Evolutionary conservation across 1,140 invertebrate species (phyloP).

Genomic region (Aphaenogaster floridana): DNA sequence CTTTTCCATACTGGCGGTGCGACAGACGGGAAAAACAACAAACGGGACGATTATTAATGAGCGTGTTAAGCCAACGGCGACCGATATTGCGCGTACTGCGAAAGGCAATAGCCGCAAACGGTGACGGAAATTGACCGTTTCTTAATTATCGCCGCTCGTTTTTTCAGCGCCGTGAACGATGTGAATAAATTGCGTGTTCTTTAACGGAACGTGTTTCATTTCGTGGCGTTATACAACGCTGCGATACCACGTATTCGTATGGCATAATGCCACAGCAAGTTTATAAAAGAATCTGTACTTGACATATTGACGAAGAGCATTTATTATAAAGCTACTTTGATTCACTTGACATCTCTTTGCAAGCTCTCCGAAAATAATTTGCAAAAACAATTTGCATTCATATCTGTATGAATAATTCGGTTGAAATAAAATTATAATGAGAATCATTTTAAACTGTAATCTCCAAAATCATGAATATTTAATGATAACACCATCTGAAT

Average conservation of each 20-base stretch:
- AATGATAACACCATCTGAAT: background rate
- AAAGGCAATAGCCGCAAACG: background rate
- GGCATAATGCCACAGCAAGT: background rate
- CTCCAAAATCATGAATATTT: conserved; percentile 2
- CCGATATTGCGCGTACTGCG: conserved; percentile 2
- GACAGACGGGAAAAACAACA: background rate
- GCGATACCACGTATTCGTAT: no score
- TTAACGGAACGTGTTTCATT: background rate
- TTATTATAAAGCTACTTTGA: background rate
- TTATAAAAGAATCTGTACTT: background rate
- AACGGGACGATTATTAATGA: conserved; percentile 51
- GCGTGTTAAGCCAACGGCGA: conserved; percentile 26
- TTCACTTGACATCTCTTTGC: background rate
- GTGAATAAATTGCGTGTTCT: conserved; percentile 18
- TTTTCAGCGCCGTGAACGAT: background rate
- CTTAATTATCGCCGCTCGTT: conserved; percentile 39
- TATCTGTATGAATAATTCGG: background rate
- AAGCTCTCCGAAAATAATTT: background rate
- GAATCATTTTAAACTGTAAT: conserved; percentile 30
- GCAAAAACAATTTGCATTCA: background rate
- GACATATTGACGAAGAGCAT: background rate
- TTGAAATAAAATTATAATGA: background rate
- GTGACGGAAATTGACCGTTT: conserved; percentile 47
- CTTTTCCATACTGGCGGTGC: background rate
- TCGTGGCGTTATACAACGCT: background rate